Conservation (phyloP, 2,888 invertebrate genomes). For the Rhagophthalmus giganteus region DNA sequence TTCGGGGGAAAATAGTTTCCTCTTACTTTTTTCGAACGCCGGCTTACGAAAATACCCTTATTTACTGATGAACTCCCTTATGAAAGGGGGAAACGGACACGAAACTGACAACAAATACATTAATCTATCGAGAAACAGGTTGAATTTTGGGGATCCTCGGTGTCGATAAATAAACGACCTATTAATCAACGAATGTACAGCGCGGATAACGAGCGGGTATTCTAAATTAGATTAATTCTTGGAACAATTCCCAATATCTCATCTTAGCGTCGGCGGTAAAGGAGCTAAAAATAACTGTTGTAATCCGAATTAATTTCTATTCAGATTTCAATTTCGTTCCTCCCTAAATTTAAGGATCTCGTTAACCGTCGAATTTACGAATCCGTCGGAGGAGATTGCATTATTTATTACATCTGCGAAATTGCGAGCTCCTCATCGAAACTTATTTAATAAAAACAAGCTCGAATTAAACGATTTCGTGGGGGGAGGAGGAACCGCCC, state of each 20-base stretch:
- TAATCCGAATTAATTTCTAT: slow-evolving; percentile 16
- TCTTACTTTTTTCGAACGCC: slow-evolving; percentile 11
- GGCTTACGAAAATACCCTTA: slow-evolving; percentile 8
- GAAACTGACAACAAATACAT: neutral
- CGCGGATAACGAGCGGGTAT: slow-evolving; percentile 12
- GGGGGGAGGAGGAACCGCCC: too few relatives aligned
- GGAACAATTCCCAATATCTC: slow-evolving; percentile 12
- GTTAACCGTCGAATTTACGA: slow-evolving; percentile 16
- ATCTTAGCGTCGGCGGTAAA: neutral
- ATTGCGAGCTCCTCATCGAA: slow-evolving; percentile 11
- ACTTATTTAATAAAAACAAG: slow-evolving; percentile 21
- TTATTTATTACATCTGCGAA: slow-evolving; percentile 11
- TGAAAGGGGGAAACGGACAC: neutral
- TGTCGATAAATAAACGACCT: slow-evolving; percentile 2
- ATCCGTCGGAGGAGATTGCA: slow-evolving; percentile 11
- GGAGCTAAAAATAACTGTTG: slow-evolving; percentile 17
- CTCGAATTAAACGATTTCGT: slow-evolving; percentile 7
- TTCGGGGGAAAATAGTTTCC: slow-evolving; percentile 37
- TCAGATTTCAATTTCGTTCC: slow-evolving; percentile 22
- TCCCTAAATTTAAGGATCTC: slow-evolving; percentile 17
- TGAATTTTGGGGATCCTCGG: neutral
- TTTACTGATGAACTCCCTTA: slow-evolving; percentile 4
- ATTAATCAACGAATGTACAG: slow-evolving; percentile 7
- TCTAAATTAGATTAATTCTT: slow-evolving; percentile 11
- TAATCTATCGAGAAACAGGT: slow-evolving; percentile 6